Evolutionary conservation across 2,797 vertebrate species (phyloP).

Genomic region (Bovichtus variegatus): DNA sequence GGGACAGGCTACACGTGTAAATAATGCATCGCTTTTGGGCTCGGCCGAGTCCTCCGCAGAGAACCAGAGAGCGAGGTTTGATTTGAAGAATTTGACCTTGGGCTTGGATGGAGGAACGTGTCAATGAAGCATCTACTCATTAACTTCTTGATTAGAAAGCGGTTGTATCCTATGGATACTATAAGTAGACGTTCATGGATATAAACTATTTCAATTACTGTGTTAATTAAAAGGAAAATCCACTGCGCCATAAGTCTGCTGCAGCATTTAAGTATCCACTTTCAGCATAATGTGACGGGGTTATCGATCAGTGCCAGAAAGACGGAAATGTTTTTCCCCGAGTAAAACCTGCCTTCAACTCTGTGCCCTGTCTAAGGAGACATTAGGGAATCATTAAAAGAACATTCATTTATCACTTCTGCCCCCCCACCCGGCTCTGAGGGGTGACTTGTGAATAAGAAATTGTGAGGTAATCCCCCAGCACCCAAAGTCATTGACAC

Average conservation of each 20-base stretch:
- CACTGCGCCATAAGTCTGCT: background rate
- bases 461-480: slow-evolving; percentile 19
- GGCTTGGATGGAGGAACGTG: slow-evolving; percentile 12
- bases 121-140: slow-evolving; percentile 23
- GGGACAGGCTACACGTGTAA: slow-evolving; percentile 44
- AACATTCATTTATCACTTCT: slow-evolving; percentile 27
- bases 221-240: slow-evolving; percentile 45
- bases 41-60: slow-evolving; percentile 67
- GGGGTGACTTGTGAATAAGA: slow-evolving; percentile 27
- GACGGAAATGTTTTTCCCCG: slow-evolving; percentile 12
- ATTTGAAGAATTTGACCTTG: slow-evolving; percentile 13
- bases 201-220: slow-evolving; percentile 19
- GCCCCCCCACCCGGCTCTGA: slow-evolving; percentile 13
- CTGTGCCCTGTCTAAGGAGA: background rate
- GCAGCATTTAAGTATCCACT: slow-evolving; percentile 37
- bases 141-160: slow-evolving; percentile 15
- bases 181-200: background rate
- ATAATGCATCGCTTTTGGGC: slow-evolving; percentile 64
- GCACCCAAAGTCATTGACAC: slow-evolving; percentile 6
- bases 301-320: slow-evolving; percentile 36
- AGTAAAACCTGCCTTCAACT: slow-evolving; percentile 12
- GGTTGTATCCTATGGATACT: background rate
- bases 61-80: slow-evolving; percentile 17
- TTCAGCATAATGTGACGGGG: slow-evolving; percentile 37
- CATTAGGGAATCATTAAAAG: slow-evolving; percentile 25